Base-by-base conservation (phyloP, 2,888 invertebrate genomes). In the Ganaspis brasiliensis region DNA sequence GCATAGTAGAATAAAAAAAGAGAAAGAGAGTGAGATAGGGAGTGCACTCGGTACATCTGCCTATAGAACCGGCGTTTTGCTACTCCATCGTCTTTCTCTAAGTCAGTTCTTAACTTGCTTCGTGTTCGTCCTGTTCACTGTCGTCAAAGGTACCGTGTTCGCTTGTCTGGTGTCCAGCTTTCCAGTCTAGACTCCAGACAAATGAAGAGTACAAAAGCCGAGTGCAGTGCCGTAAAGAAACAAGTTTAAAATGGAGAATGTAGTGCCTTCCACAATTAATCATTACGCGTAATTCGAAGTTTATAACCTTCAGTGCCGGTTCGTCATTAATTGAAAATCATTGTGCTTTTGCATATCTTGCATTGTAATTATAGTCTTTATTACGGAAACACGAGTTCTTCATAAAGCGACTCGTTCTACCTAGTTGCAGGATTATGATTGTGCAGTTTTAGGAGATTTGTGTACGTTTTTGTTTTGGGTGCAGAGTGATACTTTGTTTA, bases 281-380 rank as follows among this genome's bases (percentile, higher is more conserved):
- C 75, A 81, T 79, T 79, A 77, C 80, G 78, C 80, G 81, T 74
- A 75, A 77, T 79, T 81, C 78, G 73, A 73, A 9, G n/a, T 72
- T 67, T 21, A 45, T 49, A 59, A 49, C 55, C 24, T 70, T 76
- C 77, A 71, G 78, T 71, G 77, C 67, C 73, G 75, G 67, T 59
- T 67, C 35, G 26, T 37, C 67, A 49, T 52, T 9, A 61, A 63
- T 75, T 49, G 16, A 45, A 67, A 57, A 52, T 26, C 45, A 72
- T 57, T 59, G 72, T 77, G 16, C 72, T 74, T 72, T n/a, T 45
- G 35, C 55, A 16, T 73, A 37, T 67, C 63, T n/a, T 37, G 8
- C 52, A 56, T 40, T 37, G 19, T 35, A 61, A 35, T 63, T 12
- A 40, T 14, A 19, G 10, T 35, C 31, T 16, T 19, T n/a, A 9